phyloP scores from a whole-genome alignment of 2,113 vertebrate species.

The Cnemophilus loriae region DNA sequence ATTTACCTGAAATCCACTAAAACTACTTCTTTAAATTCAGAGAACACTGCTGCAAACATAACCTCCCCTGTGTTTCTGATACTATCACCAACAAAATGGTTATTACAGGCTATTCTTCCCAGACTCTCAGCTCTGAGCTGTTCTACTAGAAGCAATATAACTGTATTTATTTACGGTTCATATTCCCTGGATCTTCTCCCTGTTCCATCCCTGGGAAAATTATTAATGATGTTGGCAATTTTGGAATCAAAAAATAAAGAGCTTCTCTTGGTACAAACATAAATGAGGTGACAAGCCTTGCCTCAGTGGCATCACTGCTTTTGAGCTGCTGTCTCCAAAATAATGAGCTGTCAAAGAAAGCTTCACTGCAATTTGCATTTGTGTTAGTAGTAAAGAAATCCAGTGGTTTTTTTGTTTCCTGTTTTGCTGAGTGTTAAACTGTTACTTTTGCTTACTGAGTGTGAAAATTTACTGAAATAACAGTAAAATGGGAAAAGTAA shows the following conservation, averaged over 20 bases:
- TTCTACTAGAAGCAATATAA: not conserved
- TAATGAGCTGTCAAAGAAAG: constrained; percentile 28
- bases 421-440: not conserved
- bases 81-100: not conserved
- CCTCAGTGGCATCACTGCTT: not conserved
- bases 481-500: not conserved
- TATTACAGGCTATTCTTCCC: not conserved
- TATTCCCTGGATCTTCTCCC: not conserved
- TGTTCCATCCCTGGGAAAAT: not conserved
- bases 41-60: not conserved
- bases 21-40: not conserved
- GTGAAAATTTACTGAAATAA: constrained; percentile 5
- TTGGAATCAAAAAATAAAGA: not conserved
- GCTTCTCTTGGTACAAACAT: not conserved
- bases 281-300: not conserved
- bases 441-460: not conserved
- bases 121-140: not conserved
- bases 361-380: not conserved
- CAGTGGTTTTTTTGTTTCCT: not conserved
- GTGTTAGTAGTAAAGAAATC: not conserved
- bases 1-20: not conserved
- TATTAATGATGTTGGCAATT: not conserved
- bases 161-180: not conserved
- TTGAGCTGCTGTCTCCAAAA: not conserved
- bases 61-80: not conserved